Conservation (phyloP, 2,113 vertebrate genomes). For the Eolophus roseicapilla region DNA sequence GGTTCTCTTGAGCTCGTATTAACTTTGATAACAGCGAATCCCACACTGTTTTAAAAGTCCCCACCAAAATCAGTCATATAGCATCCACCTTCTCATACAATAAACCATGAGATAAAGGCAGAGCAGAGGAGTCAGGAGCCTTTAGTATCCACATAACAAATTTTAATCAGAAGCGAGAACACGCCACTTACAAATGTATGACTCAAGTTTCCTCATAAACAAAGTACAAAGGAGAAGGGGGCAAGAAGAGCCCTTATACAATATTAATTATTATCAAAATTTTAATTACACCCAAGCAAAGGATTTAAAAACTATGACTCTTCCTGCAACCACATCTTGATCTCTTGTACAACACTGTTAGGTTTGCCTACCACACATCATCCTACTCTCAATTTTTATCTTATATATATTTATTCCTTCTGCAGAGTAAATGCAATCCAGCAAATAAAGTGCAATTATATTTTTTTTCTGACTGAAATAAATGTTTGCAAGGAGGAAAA, state of each 20-base stretch:
- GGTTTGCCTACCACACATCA: neutral
- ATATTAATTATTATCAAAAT: neutral
- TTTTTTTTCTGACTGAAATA: neutral
- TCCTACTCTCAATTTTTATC: neutral
- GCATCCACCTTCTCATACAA: neutral
- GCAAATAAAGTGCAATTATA: neutral
- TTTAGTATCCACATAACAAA: neutral
- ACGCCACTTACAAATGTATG: neutral
- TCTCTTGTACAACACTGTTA: neutral
- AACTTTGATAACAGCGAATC: neutral
- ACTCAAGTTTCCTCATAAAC: neutral
- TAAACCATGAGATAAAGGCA: neutral
- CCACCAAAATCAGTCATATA: neutral
- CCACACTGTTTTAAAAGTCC: neutral
- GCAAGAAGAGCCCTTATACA: neutral
- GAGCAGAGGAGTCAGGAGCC: neutral
- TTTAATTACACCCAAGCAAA: constrained; percentile 1
- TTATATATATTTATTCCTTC: neutral
- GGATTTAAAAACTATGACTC: neutral
- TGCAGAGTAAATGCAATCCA: neutral
- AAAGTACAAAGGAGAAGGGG: neutral
- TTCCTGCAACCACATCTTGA: neutral
- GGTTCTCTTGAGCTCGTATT: neutral
- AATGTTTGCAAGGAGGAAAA: neutral
- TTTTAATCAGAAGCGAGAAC: neutral